Conservation (phyloP, 92 coral and sea anemone genomes). For the Porites evermanni region DNA sequence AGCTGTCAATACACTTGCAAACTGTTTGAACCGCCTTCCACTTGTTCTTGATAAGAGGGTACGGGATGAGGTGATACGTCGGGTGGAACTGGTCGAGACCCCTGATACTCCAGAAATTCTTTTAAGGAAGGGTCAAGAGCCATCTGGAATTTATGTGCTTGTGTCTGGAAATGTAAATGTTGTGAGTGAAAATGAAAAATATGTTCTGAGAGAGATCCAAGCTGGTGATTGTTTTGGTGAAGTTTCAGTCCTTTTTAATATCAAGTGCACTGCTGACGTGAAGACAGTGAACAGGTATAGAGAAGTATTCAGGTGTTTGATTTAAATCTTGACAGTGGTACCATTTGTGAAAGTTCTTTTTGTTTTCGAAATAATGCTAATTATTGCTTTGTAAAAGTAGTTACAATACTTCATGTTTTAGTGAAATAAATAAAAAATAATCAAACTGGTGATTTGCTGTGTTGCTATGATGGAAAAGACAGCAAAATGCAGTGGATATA, state of each 20-base stretch:
- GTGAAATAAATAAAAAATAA: too few species aligned
- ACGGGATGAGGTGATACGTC: constrained; percentile 61
- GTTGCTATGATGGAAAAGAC: too few species aligned
- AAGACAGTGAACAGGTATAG: constrained; percentile 62
- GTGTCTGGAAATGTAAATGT: constrained; percentile 75
- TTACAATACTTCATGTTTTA: too few species aligned
- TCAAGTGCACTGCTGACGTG: constrained; percentile 80
- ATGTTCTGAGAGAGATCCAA: constrained; percentile 62
- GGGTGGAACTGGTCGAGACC: constrained; percentile 52
- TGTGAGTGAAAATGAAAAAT: constrained; percentile 65
- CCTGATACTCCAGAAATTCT: constrained; percentile 52
- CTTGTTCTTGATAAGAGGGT: constrained; percentile 44
- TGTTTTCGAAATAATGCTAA: too few species aligned
- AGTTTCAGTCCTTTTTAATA: constrained; percentile 76
- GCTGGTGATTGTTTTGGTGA: constrained; percentile 88
- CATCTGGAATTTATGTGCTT: constrained; percentile 74
- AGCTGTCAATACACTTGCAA: constrained; percentile 50
- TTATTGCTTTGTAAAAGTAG: too few species aligned
- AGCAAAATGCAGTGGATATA: too few species aligned
- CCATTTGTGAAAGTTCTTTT: neutral
- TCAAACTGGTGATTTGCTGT: too few species aligned
- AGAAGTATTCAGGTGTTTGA: neutral
- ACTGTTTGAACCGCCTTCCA: constrained; percentile 73
- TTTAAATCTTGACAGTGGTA: neutral
- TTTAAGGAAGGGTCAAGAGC: constrained; percentile 66